Base-by-base conservation (phyloP, 1,140 invertebrate species). In the Diachasmimorpha longicaudata region DNA sequence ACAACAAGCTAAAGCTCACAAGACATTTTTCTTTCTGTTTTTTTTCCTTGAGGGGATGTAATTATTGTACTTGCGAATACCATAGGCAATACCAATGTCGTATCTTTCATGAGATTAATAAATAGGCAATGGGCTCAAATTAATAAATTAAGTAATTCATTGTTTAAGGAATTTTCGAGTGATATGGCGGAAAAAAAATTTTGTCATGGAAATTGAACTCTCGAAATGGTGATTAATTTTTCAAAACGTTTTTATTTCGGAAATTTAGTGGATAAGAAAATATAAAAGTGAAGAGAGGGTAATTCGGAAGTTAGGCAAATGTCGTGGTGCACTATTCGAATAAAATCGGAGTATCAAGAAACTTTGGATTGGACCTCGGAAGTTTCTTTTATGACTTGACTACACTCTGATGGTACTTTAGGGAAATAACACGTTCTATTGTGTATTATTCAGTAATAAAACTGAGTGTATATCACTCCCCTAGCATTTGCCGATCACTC, bases 1-100 rank as follows among this genome's bases (percentile, higher is more conserved):
- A 85, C 48, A 36, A 72, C 31, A 71, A 46, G 39, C 23, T 71
- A 46, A 31, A 46, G 11, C 44, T 46, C 39, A 23, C 14, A 63
- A 63, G 58, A 63, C 23, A 63, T 63, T 63, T 63, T 63, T 63
- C 58, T 25, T 25, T 10, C 31, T 4, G 6, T 25, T 16, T 63
- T 63, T 63, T 14, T 63, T 25, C 6, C 13, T 9, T 19, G 16
- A 21, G 52, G 21, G 52, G 19, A 63, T 25, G 21, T 23, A 25
- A 63, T 63, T 63, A 13, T 63, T 19, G 48, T 52, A 63, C 23
- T 63, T 63, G 11, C 14, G 6, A 55, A 19, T 55, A 55, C n/a
- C 31, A 31, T n/a, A n/a, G 46, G 37, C 37, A 39, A 4, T 39
- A 39, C 10, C n/a, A n/a, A n/a, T n/a, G n/a, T n/a, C n/a, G n/a